phyloP scores from a whole-genome alignment of 23 tunicate species.

The Oikopleura albicans region DNA sequence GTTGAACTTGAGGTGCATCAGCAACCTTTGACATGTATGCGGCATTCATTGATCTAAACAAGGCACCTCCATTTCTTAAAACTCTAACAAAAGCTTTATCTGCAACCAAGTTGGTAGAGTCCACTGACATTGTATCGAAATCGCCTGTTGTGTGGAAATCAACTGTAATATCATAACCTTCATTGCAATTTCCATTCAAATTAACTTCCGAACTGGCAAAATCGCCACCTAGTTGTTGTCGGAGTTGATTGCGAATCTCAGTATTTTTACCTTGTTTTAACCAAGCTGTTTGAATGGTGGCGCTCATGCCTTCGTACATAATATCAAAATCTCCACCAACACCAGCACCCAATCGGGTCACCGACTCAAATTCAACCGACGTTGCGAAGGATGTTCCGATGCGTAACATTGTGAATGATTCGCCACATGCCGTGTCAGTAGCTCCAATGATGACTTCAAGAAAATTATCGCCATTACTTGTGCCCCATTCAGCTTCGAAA shows the following conservation, averaged over 20 bases:
- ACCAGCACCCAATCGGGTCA: background rate
- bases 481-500: background rate
- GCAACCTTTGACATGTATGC: background rate
- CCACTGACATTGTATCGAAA: background rate
- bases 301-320: background rate
- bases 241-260: background rate
- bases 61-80: background rate
- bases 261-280: background rate
- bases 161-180: background rate
- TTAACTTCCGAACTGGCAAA: background rate
- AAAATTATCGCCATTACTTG: background rate
- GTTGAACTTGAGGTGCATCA: background rate
- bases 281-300: background rate
- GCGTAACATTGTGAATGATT: background rate
- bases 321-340: background rate
- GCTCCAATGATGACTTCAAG: background rate
- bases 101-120: background rate
- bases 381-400: background rate
- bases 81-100: background rate
- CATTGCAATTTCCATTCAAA: background rate
- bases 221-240: background rate
- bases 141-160: background rate
- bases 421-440: constrained; percentile 7
- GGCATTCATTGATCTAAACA: background rate
- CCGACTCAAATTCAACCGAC: background rate